These are phyloP conservation scores for Tridacna crocea DNA, from an alignment of 2,888 invertebrate species.

Conservation along the genomic window DNA sequence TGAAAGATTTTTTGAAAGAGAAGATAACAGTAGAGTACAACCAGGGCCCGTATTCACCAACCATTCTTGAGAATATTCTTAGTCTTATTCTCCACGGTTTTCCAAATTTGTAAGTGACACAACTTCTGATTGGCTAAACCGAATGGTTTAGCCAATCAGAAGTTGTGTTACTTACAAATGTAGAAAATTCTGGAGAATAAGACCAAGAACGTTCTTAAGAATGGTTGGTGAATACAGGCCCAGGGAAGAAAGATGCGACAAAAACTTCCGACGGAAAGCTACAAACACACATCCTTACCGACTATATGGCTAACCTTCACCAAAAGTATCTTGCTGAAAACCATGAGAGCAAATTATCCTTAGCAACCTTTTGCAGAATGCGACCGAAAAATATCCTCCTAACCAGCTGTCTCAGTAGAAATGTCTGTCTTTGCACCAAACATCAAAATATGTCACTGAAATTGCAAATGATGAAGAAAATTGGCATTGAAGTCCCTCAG, in stretches of 20 bases:
- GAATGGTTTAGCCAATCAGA: too few species aligned
- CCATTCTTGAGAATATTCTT: too few species aligned
- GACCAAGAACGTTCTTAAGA: too few species aligned
- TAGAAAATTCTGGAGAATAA: too few species aligned
- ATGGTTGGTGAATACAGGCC: too few species aligned
- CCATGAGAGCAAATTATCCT: background rate
- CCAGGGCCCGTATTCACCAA: too few species aligned
- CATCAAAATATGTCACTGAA: background rate
- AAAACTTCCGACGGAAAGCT: background rate
- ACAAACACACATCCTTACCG: background rate
- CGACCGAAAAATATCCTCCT: constrained; percentile 23
- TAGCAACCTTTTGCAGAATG: background rate
- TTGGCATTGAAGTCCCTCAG: background rate
- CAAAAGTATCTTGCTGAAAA: background rate
- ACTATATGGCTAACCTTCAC: background rate
- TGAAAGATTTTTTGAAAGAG: background rate
- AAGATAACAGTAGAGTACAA: background rate
- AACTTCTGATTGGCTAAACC: too few species aligned
- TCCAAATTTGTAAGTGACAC: too few species aligned
- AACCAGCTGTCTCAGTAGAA: constrained; percentile 38
- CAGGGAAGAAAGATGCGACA: too few species aligned
- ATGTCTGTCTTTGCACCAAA: constrained; percentile 48
- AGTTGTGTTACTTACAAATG: too few species aligned
- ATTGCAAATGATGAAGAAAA: background rate
- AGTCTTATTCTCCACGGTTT: too few species aligned